These are phyloP conservation scores for Plotosus lineatus DNA, from an alignment of 2,113 vertebrate species.

Conservation along the genomic window DNA sequence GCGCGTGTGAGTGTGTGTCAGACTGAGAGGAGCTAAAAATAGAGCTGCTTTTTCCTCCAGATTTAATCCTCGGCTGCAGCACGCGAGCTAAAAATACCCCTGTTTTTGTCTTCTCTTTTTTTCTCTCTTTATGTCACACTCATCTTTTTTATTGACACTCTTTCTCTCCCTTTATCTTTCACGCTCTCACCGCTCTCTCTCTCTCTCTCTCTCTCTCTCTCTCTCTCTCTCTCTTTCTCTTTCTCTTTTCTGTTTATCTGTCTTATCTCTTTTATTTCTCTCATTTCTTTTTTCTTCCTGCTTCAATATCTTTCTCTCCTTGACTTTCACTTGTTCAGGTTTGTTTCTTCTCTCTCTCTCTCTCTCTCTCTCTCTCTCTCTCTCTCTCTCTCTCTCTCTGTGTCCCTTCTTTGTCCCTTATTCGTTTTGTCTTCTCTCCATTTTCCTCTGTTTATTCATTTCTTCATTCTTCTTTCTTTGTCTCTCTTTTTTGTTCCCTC, in stretches of 20 bases:
- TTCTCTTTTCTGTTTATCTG: too few species aligned
- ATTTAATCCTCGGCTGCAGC: conserved; percentile 64
- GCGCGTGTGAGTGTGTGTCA: conserved; percentile 52
- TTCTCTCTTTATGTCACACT: neutral
- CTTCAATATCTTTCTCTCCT: neutral
- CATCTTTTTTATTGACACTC: neutral
- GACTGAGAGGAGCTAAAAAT: conserved; percentile 74
- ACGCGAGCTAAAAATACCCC: conserved; percentile 77
- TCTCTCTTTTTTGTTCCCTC: conserved; percentile 3
- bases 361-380: conserved; percentile 20
- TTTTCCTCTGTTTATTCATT: too few species aligned
- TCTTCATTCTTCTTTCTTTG: neutral
- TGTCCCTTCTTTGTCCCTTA: neutral
- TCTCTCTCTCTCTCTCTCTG: neutral
- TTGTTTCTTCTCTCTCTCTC: neutral
- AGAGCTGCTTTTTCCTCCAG: conserved; percentile 59
- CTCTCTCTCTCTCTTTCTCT: neutral
- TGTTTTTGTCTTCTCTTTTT: neutral
- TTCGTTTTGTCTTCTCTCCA: neutral
- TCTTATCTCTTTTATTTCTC: neutral
- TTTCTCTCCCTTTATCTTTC: conserved; percentile 15
- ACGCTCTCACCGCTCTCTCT: neutral
- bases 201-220: neutral
- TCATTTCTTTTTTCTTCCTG: neutral
- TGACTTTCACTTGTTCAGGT: neutral